Evolutionary conservation across 2,888 invertebrate genomes (phyloP).

Genomic region (Drosophila stalkeri): DNA sequence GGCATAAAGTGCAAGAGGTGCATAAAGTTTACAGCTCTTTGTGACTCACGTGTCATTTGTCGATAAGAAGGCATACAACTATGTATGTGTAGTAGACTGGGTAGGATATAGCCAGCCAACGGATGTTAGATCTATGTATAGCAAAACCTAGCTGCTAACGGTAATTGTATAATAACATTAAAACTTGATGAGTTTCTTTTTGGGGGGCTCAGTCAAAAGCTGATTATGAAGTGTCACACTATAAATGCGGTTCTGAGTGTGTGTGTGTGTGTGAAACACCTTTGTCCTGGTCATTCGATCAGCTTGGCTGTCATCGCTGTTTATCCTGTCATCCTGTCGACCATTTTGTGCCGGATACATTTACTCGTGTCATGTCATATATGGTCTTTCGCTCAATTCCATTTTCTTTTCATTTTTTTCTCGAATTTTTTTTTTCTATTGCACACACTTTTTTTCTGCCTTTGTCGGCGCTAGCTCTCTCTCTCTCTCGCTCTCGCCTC

Average conservation of each 20-base stretch:
- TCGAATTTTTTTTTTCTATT: conserved; percentile 15
- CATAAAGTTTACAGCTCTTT: conserved; percentile 59
- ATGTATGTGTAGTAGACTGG: neutral
- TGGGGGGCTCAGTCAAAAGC: conserved; percentile 28
- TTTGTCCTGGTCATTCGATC: conserved; percentile 62
- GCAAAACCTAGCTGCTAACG: conserved; percentile 1
- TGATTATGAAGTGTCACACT: conserved; percentile 41
- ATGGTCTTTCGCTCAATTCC: conserved; percentile 12
- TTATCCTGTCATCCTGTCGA: conserved; percentile 36
- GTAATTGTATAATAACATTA: conserved; percentile 66
- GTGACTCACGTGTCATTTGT: conserved; percentile 59
- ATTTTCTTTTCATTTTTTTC: conserved; percentile 19
- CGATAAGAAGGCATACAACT: conserved; percentile 52
- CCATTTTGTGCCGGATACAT: conserved; percentile 60
- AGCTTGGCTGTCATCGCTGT: conserved; percentile 10
- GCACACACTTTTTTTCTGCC: neutral
- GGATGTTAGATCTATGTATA: conserved; percentile 15
- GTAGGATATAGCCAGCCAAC: neutral
- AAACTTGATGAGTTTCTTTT: conserved; percentile 69
- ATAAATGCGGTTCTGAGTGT: neutral
- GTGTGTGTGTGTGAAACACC: neutral
- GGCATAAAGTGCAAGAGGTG: conserved; percentile 62
- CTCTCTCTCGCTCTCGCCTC: neutral
- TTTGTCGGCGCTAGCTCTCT: neutral
- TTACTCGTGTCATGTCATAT: conserved; percentile 54